Percentiles rank a stretch among this genome's conserved stretches.
phyloP scores from a whole-genome alignment of 2,797 vertebrate genomes.

The Dromococcyx pavoninus region DNA sequence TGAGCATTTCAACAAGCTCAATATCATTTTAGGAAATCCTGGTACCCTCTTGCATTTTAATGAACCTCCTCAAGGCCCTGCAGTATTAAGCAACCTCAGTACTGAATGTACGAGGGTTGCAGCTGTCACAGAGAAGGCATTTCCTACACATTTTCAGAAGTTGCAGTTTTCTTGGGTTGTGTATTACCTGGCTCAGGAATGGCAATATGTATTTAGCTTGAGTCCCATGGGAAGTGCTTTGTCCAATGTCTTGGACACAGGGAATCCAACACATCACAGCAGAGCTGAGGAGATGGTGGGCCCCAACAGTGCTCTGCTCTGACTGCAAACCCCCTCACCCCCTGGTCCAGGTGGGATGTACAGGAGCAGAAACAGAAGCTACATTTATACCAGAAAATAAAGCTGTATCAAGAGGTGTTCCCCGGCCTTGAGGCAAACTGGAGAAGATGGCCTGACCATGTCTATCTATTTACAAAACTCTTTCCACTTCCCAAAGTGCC shows the following conservation, averaged over 20 bases:
- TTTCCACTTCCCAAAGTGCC: neutral
- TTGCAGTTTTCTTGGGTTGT: neutral
- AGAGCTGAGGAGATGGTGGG: neutral
- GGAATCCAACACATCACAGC: neutral
- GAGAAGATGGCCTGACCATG: neutral
- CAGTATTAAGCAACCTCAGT: neutral
- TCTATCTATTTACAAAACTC: neutral
- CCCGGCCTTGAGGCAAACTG: neutral
- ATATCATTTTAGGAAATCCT: neutral
- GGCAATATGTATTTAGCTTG: neutral
- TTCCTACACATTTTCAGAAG: neutral
- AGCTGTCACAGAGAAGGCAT: neutral
- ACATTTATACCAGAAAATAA: neutral
- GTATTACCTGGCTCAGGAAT: neutral
- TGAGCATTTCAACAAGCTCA: neutral
- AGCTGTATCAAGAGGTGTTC: neutral
- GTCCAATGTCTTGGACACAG: accelerated
- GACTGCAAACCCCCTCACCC: neutral
- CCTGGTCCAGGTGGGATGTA: neutral
- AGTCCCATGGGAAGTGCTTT: neutral
- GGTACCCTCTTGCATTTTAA: neutral
- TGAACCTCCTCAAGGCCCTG: neutral
- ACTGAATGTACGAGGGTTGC: neutral
- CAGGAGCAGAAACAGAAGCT: neutral
- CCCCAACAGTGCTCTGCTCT: neutral